A percentile compares a stretch with the other conserved stretches of the same genome.
Conservation (phyloP, 2,797 vertebrate genomes). For the Cyclura pinguis region DNA sequence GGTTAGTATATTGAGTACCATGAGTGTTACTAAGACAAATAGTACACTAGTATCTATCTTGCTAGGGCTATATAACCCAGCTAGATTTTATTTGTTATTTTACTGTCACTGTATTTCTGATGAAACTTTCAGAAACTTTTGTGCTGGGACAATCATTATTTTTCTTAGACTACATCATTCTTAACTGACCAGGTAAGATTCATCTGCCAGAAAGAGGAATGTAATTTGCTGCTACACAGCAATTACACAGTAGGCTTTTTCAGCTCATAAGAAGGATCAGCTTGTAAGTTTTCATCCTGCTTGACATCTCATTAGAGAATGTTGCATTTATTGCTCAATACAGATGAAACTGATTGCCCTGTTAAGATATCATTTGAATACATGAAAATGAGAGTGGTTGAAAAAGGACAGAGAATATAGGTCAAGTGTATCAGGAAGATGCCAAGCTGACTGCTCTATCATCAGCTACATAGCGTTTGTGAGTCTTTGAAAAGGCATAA, state of each 20-base stretch:
- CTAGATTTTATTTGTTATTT: not conserved
- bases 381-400: slow-evolving; percentile 55
- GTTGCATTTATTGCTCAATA: not conserved
- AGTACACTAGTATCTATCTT: too few relatives aligned
- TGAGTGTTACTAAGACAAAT: not conserved
- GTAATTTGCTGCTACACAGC: slow-evolving; percentile 16
- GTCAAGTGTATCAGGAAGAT: slow-evolving; percentile 62
- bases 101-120: not conserved
- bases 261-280: not conserved
- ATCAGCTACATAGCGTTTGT: slow-evolving; percentile 24
- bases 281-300: slow-evolving; percentile 28
- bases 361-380: slow-evolving; percentile 47
- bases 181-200: not conserved
- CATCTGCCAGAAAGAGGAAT: not conserved
- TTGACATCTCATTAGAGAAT: not conserved
- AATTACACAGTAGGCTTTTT: slow-evolving; percentile 6
- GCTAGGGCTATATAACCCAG: not conserved
- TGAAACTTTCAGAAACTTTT: not conserved
- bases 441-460: slow-evolving; percentile 40
- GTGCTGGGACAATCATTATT: not conserved
- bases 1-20: not conserved
- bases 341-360: slow-evolving; percentile 25
- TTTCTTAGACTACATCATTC: not conserved
- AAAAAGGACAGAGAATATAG: slow-evolving; percentile 64
- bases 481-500: slow-evolving; percentile 24